phyloP scores from a whole-genome alignment of 2,113 vertebrate species.

The Nestor notabilis region DNA sequence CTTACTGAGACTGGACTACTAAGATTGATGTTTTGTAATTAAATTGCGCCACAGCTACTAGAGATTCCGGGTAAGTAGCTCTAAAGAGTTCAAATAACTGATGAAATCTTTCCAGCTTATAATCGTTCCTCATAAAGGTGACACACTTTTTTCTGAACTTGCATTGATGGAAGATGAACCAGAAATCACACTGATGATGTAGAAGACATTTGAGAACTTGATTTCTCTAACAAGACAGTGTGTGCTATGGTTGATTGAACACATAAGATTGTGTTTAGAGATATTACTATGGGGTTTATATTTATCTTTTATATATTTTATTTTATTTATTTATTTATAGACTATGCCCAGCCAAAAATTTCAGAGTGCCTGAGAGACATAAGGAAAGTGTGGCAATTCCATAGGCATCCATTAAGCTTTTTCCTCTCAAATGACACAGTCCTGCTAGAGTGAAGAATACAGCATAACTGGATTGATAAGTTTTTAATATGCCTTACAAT shows the following conservation, averaged over 20 bases:
- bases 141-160: not conserved
- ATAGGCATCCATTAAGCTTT: not conserved
- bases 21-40: not conserved
- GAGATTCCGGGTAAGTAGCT: not conserved
- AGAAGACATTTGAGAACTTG: not conserved
- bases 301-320: not conserved
- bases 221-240: not conserved
- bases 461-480: not conserved
- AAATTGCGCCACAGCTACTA: not conserved
- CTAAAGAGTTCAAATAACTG: not conserved
- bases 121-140: not conserved
- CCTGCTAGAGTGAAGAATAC: not conserved
- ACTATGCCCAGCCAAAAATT: not conserved
- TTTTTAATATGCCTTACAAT: constrained; percentile 15
- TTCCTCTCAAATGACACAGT: not conserved
- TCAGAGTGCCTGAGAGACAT: not conserved
- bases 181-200: not conserved
- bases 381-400: not conserved
- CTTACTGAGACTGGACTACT: not conserved
- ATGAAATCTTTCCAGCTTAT: not conserved
- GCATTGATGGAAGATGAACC: not conserved
- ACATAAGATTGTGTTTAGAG: not conserved
- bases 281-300: not conserved
- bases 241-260: not conserved
- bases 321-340: not conserved